Evolutionary conservation across 92 coral and sea anemone genomes (phyloP), one percentile per base, ranked within the genome.

Genomic region (Zoanthus sansibaricus): DNA sequence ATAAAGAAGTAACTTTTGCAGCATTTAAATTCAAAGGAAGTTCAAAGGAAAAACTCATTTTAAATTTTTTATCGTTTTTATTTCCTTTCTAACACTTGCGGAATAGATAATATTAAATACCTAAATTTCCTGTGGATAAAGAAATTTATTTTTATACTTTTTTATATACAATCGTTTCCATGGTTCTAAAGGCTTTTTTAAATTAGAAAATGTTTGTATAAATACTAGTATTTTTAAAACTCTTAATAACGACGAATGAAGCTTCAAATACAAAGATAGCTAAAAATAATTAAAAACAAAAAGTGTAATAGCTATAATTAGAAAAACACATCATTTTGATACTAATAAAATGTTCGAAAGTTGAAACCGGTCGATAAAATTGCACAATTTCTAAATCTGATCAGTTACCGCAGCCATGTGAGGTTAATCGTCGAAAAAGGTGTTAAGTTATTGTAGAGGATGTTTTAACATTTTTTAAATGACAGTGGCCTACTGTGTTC

Each of bases 51-150:
- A 37, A 37, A 37, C 42, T 37, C 42, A 4, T 37, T 37, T 37
- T 37, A 37, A 37, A 37, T 2, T 37, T 37, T 37, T 37, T 4
- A 37, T 2, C 42, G 4, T 37, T 37, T 37, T 37, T 37, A 4
- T 37, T 37, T 37, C 25, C 25, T 25, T 25, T 25, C 25, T 69
- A 33, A 69, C 5, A 52, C 11, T 6, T 21, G 62, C 52, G 13
- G 4, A 52, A 4, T 8, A 76, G 15, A 76, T 17, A 37, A 37
- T 37, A 37, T 76, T 76, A 76, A 76, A 76, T 76, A 76, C 82
- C 44, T 14, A 51, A 4, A 10, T 45, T 47, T 46, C 56, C 33
- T 32, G 6, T 18, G 6, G 78, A 16, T 7, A 45, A 76, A 76
- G 52, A 11, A 47, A 17, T 73, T 4, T 9, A 11, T 14, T 8